phyloP scores from a whole-genome alignment of 1,140 invertebrate genomes.

The Drosophila littoralis region DNA sequence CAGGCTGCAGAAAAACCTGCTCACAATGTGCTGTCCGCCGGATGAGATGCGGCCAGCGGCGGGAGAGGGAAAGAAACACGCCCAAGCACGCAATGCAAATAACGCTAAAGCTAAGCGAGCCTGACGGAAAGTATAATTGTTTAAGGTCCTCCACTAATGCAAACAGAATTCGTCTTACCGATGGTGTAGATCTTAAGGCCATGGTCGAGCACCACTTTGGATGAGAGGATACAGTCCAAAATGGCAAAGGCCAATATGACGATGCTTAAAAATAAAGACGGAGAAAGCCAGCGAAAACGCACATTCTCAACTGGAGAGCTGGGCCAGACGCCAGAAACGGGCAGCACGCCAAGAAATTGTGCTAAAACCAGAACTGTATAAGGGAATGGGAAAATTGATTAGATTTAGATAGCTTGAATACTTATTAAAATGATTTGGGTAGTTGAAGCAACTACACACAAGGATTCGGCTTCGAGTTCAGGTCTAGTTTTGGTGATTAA shows the following conservation, averaged over 20 bases:
- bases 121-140: constrained; percentile 13
- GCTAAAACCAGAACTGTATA: constrained; percentile 63
- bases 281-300: constrained; percentile 62
- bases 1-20: constrained; percentile 57
- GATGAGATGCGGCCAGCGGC: constrained; percentile 66
- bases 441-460: no score
- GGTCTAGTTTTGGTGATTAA: no score
- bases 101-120: constrained; percentile 74
- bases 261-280: constrained; percentile 46
- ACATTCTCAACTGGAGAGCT: constrained; percentile 48
- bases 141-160: no score
- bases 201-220: constrained; percentile 56
- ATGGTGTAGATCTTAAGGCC: constrained; percentile 76
- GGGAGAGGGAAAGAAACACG: constrained; percentile 61
- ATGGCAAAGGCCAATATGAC: constrained; percentile 57
- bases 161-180: constrained; percentile 33
- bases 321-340: constrained; percentile 63
- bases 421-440: no score
- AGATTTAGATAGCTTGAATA: background rate
- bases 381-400: background rate
- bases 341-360: constrained; percentile 71
- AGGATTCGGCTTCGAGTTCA: no score
- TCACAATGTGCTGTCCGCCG: constrained; percentile 60
- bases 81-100: constrained; percentile 69
- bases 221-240: constrained; percentile 61